Evolutionary conservation across 2,113 vertebrate species (phyloP).

Genomic region (Eidolon helvum): DNA sequence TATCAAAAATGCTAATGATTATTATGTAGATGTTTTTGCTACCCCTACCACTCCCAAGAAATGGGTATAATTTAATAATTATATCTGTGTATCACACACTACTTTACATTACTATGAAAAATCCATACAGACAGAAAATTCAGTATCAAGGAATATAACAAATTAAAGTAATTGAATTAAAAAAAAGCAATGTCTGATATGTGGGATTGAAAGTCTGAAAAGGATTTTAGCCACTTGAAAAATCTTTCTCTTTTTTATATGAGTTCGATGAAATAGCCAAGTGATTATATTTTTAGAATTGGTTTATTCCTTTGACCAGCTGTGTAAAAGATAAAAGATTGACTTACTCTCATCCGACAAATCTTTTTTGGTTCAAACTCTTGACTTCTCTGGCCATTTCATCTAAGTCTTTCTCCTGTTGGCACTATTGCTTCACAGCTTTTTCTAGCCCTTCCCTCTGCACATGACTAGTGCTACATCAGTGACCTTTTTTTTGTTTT

Average conservation of each 20-base stretch:
- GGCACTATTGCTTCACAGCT: background rate
- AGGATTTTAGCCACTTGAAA: background rate
- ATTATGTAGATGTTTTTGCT: background rate
- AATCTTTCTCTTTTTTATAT: background rate
- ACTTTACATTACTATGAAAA: background rate
- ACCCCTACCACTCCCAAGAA: background rate
- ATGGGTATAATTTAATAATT: background rate
- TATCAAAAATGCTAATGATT: background rate
- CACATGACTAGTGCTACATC: background rate
- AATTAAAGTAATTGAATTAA: background rate
- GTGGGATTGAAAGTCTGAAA: background rate
- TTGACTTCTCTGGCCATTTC: background rate
- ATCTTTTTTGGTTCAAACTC: conserved; percentile 1
- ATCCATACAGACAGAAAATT: background rate
- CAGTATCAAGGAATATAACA: background rate
- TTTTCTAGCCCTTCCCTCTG: background rate
- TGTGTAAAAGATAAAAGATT: conserved; percentile 16
- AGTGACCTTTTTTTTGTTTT: conserved; percentile 42
- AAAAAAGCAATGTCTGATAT: background rate
- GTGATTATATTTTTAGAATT: conserved; percentile 42
- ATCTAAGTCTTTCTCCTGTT: background rate
- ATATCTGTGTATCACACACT: background rate
- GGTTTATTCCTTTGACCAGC: conserved; percentile 32
- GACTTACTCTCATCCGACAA: conserved; percentile 1
- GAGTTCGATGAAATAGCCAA: conserved; percentile 15